A percentile compares a stretch with the other conserved stretches of the same genome.
phyloP scores from a whole-genome alignment of 2,113 vertebrate species.

The mouse (Mus musculus) region DNA sequence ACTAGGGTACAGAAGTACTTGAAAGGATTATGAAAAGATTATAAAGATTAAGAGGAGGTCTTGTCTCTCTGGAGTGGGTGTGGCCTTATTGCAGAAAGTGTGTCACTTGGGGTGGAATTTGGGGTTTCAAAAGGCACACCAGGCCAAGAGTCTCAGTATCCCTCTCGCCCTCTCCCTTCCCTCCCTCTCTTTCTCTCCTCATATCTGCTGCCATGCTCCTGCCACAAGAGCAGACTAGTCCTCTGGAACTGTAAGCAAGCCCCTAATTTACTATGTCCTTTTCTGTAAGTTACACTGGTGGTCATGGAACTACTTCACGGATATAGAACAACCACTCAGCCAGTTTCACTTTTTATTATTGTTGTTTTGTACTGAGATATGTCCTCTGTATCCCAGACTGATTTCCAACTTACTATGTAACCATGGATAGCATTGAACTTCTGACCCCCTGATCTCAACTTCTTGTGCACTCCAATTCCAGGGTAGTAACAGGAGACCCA shows the following conservation, averaged over 20 bases:
- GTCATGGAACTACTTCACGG: neutral
- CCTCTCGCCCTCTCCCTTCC: no score
- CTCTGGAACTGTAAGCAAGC: neutral
- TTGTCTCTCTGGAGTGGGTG: neutral
- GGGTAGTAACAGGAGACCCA: neutral
- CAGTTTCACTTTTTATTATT: neutral
- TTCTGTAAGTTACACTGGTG: neutral
- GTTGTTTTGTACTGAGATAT: neutral
- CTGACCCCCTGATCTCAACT: neutral
- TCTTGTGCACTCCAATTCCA: neutral
- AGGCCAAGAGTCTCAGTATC: neutral
- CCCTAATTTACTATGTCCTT: neutral
- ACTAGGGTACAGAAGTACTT: neutral
- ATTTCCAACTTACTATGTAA: neutral
- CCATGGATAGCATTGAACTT: neutral
- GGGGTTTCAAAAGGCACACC: neutral
- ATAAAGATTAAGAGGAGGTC: no score
- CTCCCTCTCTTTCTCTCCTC: no score
- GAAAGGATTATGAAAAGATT: neutral
- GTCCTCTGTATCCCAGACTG: neutral
- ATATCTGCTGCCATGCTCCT: neutral
- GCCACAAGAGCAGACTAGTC: neutral
- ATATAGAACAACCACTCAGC: neutral
- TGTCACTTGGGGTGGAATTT: neutral
- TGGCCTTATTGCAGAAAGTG: neutral